Percentiles rank a stretch among this genome's conserved stretches.
These are phyloP conservation scores for Sceliomorpha sp. DNA, from an alignment of 2,888 invertebrate species.

Conservation along the genomic window DNA sequence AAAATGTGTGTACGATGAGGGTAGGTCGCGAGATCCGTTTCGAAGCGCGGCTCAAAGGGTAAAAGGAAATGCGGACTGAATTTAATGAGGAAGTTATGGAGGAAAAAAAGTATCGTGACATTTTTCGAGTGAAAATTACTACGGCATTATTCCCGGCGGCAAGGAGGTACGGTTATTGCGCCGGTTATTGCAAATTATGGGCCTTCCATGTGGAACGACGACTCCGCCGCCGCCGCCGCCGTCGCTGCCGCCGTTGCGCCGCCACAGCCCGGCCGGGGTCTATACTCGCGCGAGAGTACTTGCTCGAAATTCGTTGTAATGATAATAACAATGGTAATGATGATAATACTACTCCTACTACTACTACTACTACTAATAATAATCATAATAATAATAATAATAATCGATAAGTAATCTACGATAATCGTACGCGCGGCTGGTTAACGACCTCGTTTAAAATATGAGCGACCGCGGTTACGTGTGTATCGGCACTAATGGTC, in stretches of 20 bases:
- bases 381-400: no score
- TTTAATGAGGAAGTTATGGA: constrained; percentile 50
- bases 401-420: constrained; percentile 73
- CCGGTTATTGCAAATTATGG: constrained; percentile 74
- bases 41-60: constrained; percentile 33
- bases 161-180: constrained; percentile 71
- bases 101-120: constrained; percentile 34
- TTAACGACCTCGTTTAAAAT: constrained; percentile 67
- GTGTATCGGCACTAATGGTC: constrained; percentile 52
- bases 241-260: no score
- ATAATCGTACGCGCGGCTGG: constrained; percentile 68
- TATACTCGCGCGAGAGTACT: constrained; percentile 35
- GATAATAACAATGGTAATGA: no score
- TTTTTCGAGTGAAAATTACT: constrained; percentile 63
- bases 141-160: constrained; percentile 65
- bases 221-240: no score
- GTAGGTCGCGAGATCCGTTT: constrained; percentile 38
- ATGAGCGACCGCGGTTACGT: constrained; percentile 37
- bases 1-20: neutral
- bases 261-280: constrained; percentile 16
- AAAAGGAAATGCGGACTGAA: constrained; percentile 26
- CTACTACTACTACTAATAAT: no score
- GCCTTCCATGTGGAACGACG: constrained; percentile 59
- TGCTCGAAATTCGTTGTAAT: constrained; percentile 63
- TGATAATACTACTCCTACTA: no score